Percentiles rank a stretch among this genome's conserved stretches.
Conservation (phyloP, 2,113 vertebrate species). For the Mobula hypostoma region DNA sequence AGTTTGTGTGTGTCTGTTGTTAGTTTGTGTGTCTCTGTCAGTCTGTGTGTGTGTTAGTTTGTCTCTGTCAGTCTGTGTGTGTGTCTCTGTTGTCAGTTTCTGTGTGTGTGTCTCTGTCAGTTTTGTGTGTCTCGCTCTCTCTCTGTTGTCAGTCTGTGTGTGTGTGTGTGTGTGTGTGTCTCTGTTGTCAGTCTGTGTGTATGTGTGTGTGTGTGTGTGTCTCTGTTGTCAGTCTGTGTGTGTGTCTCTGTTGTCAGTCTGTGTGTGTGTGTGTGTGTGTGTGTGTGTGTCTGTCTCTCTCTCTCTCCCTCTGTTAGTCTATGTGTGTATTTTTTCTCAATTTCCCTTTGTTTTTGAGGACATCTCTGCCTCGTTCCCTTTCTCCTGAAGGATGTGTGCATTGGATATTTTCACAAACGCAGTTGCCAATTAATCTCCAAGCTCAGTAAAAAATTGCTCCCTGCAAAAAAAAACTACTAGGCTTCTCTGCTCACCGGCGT, state of each 20-base stretch:
- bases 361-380: background rate
- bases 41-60: too few species aligned
- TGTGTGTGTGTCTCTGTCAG: too few species aligned
- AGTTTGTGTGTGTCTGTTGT: background rate
- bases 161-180: too few species aligned
- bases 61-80: background rate
- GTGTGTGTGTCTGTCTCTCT: background rate
- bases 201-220: too few species aligned
- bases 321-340: background rate
- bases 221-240: background rate
- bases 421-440: background rate
- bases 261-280: background rate
- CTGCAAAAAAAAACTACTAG: background rate
- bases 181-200: background rate
- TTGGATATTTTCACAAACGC: background rate
- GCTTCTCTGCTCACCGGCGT: background rate
- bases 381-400: slow-evolving; percentile 11
- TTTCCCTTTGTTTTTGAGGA: background rate
- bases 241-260: too few species aligned
- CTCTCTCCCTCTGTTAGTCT: too few species aligned
- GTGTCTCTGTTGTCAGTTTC: too few species aligned
- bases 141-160: background rate
- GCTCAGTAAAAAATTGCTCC: slow-evolving; percentile 27
- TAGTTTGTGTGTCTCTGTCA: background rate
- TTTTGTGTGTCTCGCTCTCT: too few species aligned